Base-by-base conservation (phyloP, 2,888 invertebrate genomes). In the Meliscaeva auricollis region DNA sequence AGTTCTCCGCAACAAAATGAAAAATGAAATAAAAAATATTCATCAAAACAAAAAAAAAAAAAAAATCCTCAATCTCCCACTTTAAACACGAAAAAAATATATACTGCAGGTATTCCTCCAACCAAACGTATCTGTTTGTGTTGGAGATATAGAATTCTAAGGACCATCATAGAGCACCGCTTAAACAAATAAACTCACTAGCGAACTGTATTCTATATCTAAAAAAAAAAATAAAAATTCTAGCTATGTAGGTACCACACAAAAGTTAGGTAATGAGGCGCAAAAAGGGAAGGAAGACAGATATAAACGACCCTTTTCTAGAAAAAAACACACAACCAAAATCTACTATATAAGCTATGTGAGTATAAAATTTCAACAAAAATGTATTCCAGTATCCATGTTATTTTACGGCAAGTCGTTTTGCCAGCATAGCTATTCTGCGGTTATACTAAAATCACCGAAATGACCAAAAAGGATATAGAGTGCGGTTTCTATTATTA, bases 381-480 rank as follows among this genome's bases (percentile, higher is more conserved):
- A 66, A 20, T 35, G 48, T 74, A 26, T 60, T 9, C 38, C 48
- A 38, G 20, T 32, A 62, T 50, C 38, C 48, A 35, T 30, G 35
- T 2, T 50, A 50, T 50, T 66, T 68, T 68, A 68, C 68, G 48
- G 41, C 50, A 35, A 76, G 58, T 76, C 68, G 20, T 52, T 17
- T 41, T 20, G 26, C 41, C 50, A 17, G 68, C 46, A 26, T 41
- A 46, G 64, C 44, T 7, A 13, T 66, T 11, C 41, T 50, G 41
- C 30, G 68, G 56, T 52, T 41, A 52, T 35, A 52, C 41, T 52
- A 52, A 77, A 70, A 69, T 60, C 50, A 44, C 50, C 48, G 32
- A 66, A 66, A 66, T 50, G 66, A 66, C 77, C 72, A 38, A 70
- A 52, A 62, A 69, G 69, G 62, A 70, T 70, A 52, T 52, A 52